Evolutionary conservation across 2,797 vertebrate genomes (phyloP), one percentile per base, ranked within the genome.

Genomic region (Coracias cyanogaster): DNA sequence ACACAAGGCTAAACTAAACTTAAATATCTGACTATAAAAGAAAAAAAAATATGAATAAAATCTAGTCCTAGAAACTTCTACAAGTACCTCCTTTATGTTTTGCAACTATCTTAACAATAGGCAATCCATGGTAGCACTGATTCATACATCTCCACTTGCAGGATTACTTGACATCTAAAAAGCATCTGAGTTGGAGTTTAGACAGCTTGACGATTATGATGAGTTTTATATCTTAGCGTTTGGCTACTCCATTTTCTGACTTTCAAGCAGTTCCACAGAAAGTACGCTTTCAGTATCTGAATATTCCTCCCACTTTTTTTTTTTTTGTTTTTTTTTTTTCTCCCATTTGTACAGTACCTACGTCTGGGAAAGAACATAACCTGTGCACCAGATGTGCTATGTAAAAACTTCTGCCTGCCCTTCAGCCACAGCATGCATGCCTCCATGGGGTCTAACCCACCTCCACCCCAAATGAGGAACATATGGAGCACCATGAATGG

Each of bases 391-490:
- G 93, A 96, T 97, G 95, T 94, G 91, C 83, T 85, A 6, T 54
- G 62, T 54, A 84, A 90, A 84, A 85, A 43, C 49, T 61, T 52
- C 45, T 94, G 84, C 86, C 57, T 92, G 57, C 86, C 92, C 85
- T 81, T 88, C 86, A 92, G 78, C 71, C 90, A 70, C 92, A 69
- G 95, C 43, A 8, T 33, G 78, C 1, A 22, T 91, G 94, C 89
- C 90, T 91, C 70, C 78, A 46, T 0, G 1, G 74, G 78, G 62
- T 80, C 83, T 72, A 78, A 78, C 84, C 93, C 83, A 87, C 92
- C 93, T 93, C 96, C 81, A 87, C 46, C 81, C 43, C 81, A 95
- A 96, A 96, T 89, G 93, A 96, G 90, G 81, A 97, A 93, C 96
- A 97, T 55, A 94, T 94, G 96, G 92, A 96, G 83, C 81, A 69